These are phyloP conservation scores for Peromyscus melanophrys DNA, from an alignment of 2,797 vertebrate genomes.

Conservation along the genomic window DNA sequence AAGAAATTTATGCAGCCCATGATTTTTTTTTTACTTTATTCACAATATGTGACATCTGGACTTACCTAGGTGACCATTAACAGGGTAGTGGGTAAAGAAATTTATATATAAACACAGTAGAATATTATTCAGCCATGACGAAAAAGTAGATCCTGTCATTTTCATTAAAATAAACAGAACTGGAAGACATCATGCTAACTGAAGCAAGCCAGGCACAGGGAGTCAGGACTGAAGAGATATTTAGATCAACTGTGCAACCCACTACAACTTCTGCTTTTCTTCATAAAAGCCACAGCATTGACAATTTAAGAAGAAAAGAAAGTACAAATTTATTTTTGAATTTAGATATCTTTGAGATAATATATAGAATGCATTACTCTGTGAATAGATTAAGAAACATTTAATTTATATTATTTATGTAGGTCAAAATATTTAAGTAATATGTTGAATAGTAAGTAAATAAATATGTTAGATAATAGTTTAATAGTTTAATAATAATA, in stretches of 20 bases:
- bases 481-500: neutral
- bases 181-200: rapidly evolving
- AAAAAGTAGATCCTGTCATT: neutral
- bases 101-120: neutral
- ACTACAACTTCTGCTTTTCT: neutral
- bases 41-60: neutral
- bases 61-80: neutral
- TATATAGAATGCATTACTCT: neutral
- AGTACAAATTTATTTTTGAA: neutral
- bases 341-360: neutral
- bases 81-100: neutral
- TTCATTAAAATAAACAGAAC: neutral
- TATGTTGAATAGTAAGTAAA: neutral
- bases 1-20: neutral
- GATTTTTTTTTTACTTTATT: neutral
- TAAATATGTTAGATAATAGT: neutral
- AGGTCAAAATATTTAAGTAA: neutral
- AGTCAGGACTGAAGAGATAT: neutral
- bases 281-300: neutral
- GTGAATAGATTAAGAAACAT: neutral
- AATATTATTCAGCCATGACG: neutral
- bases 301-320: neutral
- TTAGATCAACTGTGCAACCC: neutral
- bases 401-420: neutral
- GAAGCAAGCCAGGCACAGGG: neutral